phyloP scores from a whole-genome alignment of 2,888 invertebrate species.

The Chrysodeixis includens region DNA sequence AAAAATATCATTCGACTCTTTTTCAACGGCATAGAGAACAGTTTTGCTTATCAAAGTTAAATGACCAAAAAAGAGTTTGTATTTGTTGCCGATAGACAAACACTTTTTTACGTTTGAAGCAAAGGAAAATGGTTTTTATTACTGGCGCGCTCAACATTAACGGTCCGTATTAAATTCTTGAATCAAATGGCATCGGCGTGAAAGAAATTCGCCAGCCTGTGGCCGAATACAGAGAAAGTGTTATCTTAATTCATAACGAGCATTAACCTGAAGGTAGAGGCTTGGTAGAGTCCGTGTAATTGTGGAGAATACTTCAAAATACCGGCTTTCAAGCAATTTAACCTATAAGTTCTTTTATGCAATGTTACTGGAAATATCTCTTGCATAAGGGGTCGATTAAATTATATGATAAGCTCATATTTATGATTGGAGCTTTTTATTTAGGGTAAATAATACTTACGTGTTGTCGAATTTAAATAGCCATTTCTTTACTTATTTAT shows the following conservation, averaged over 20 bases:
- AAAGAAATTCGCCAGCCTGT: conserved; percentile 62
- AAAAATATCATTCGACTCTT: conserved; percentile 33
- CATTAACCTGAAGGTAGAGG: conserved; percentile 44
- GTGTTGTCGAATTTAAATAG: background rate
- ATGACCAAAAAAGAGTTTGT: conserved; percentile 35
- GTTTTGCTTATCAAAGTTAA: conserved; percentile 23
- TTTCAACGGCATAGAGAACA: conserved; percentile 28
- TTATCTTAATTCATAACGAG: conserved; percentile 53
- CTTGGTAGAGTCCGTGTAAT: conserved; percentile 33
- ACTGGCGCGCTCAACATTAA: conserved; percentile 30
- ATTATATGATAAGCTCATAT: conserved; percentile 30
- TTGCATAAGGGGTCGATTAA: conserved; percentile 43
- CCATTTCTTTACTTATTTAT: background rate
- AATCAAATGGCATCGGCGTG: conserved; percentile 24
- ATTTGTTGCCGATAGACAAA: conserved; percentile 40
- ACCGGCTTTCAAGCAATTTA: conserved; percentile 29
- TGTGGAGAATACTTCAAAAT: conserved; percentile 43
- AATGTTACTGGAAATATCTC: conserved; percentile 41
- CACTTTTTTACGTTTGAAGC: conserved; percentile 42
- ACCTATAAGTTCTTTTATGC: conserved; percentile 25
- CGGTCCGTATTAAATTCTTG: conserved; percentile 6
- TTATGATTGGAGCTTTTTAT: conserved; percentile 25
- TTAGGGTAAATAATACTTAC: conserved; percentile 10
- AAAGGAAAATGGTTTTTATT: conserved; percentile 52
- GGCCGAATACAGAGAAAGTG: conserved; percentile 69